Evolutionary conservation across 1,140 invertebrate species (phyloP).

Genomic region (Diprion similis): DNA sequence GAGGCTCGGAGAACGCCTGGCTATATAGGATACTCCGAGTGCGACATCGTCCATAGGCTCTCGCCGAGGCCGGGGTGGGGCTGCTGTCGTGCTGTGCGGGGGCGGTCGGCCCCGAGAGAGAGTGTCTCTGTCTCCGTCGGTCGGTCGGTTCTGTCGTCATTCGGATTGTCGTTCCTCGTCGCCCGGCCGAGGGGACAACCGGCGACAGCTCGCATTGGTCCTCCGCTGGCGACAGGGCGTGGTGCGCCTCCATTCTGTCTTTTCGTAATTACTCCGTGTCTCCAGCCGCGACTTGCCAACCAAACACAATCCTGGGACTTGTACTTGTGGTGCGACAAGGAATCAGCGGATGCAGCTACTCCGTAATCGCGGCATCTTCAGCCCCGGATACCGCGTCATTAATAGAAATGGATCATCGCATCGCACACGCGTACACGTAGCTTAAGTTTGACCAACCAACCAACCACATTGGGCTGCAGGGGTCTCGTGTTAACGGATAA

Average conservation of each 20-base stretch:
- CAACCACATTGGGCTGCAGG: background rate
- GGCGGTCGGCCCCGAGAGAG: slow-evolving; percentile 28
- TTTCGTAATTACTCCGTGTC: slow-evolving; percentile 47
- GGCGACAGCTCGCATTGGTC: slow-evolving; percentile 52
- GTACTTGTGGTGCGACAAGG: too few species aligned
- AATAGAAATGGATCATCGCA: too few species aligned
- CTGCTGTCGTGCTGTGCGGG: slow-evolving; percentile 42
- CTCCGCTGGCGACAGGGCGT: slow-evolving; percentile 52
- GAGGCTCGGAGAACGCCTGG: slow-evolving; percentile 19
- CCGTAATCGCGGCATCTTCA: too few species aligned
- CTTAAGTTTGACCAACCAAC: too few species aligned
- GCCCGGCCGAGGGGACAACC: slow-evolving; percentile 42
- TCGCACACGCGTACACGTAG: too few species aligned
- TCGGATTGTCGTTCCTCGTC: slow-evolving; percentile 50
- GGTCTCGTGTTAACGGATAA: slow-evolving; percentile 54
- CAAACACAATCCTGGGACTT: too few species aligned
- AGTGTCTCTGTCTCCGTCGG: slow-evolving; percentile 40
- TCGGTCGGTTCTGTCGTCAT: slow-evolving; percentile 15
- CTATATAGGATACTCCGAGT: slow-evolving; percentile 37
- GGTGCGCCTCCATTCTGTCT: slow-evolving; percentile 54
- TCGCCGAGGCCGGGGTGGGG: slow-evolving; percentile 32
- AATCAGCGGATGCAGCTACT: too few species aligned
- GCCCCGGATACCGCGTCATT: too few species aligned
- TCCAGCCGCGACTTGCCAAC: too few species aligned
- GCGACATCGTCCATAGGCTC: slow-evolving; percentile 15